These are phyloP conservation scores for Semnornis frantzii DNA, from an alignment of 2,113 vertebrate species.

Conservation along the genomic window DNA sequence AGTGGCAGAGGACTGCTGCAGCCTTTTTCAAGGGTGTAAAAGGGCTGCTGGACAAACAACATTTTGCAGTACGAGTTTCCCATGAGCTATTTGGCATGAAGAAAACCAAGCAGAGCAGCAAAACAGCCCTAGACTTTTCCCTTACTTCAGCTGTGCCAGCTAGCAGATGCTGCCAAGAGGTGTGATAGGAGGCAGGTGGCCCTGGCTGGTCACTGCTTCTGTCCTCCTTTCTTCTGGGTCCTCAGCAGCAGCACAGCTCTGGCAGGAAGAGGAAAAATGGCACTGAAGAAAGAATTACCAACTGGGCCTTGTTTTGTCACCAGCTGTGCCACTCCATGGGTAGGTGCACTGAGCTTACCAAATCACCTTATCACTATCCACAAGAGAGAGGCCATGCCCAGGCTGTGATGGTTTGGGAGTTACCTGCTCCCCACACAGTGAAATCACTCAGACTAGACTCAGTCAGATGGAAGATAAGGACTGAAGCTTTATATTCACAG, in stretches of 20 bases:
- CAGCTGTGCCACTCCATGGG: fast-evolving
- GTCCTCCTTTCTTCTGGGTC: not conserved
- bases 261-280: not conserved
- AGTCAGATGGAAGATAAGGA: too few species aligned
- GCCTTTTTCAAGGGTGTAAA: not conserved
- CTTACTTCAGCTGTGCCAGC: fast-evolving
- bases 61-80: not conserved
- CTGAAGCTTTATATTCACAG: too few species aligned
- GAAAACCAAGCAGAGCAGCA: not conserved
- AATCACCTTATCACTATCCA: not conserved
- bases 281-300: not conserved
- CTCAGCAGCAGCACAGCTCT: not conserved
- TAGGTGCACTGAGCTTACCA: not conserved
- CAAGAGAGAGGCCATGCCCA: fast-evolving
- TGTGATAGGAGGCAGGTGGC: not conserved
- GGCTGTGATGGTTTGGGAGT: too few species aligned
- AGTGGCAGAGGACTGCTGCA: not conserved
- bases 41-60: not conserved
- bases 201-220: not conserved
- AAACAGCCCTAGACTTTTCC: not conserved
- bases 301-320: not conserved
- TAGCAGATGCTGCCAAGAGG: not conserved
- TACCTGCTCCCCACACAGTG: too few species aligned
- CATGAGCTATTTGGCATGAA: not conserved
- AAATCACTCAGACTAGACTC: too few species aligned